Percentiles rank a stretch among this genome's conserved stretches.
These are phyloP conservation scores for Cosmopolites sordidus DNA, from an alignment of 2,888 invertebrate genomes.

Conservation along the genomic window DNA sequence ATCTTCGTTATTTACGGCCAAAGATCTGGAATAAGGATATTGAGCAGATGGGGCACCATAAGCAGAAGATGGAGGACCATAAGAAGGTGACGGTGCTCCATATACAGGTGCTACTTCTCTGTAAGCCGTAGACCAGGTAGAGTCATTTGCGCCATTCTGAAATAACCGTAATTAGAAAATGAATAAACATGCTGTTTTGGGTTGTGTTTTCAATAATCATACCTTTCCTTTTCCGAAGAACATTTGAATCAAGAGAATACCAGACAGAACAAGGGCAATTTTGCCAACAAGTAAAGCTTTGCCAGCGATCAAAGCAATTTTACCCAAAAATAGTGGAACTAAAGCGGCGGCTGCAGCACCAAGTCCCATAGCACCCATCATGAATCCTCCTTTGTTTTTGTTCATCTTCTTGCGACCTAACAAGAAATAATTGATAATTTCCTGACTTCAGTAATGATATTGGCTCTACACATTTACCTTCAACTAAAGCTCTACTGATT, in stretches of 20 bases:
- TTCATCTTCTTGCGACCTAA: constrained; percentile 10
- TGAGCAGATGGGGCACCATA: constrained; percentile 35
- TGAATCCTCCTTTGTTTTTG: constrained; percentile 15
- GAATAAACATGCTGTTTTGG: too few relatives aligned
- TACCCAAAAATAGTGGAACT: constrained; percentile 66
- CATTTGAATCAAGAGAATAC: constrained; percentile 57
- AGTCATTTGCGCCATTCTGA: neutral
- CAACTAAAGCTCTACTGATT: constrained; percentile 68
- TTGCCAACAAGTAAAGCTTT: constrained; percentile 78
- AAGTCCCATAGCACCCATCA: constrained; percentile 57
- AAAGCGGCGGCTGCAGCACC: constrained; percentile 70
- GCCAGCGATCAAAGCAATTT: constrained; percentile 65
- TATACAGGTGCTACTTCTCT: constrained; percentile 4
- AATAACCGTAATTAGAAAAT: too few relatives aligned
- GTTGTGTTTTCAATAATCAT: neutral
- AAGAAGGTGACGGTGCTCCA: constrained; percentile 20
- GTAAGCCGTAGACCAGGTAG: neutral
- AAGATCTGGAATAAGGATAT: constrained; percentile 52
- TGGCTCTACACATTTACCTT: constrained; percentile 68
- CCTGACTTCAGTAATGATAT: constrained; percentile 8
- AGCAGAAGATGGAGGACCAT: constrained; percentile 35
- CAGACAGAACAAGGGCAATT: constrained; percentile 69
- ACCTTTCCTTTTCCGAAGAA: constrained; percentile 38
- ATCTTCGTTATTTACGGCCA: constrained; percentile 43
- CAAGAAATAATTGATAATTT: neutral